phyloP scores from a whole-genome alignment of 30 jellyfish, hydroid and myxozoan species.

The Turritopsis dohrnii region DNA sequence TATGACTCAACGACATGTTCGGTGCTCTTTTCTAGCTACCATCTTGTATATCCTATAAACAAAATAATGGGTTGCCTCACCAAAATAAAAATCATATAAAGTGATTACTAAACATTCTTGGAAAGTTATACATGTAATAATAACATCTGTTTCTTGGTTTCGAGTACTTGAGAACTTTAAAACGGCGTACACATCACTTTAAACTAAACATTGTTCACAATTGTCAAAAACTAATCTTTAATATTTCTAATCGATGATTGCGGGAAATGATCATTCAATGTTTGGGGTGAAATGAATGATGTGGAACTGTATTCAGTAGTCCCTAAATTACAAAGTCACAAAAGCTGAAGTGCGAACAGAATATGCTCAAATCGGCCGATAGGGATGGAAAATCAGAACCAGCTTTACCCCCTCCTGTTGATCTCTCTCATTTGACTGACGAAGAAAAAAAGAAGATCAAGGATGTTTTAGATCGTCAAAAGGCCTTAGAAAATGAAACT shows the following conservation, averaged over 20 bases:
- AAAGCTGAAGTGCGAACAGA: slow-evolving; percentile 39
- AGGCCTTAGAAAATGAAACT: slow-evolving; percentile 68
- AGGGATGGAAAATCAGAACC: slow-evolving; percentile 44
- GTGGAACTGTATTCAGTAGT: slow-evolving; percentile 38
- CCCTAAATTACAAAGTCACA: slow-evolving; percentile 57
- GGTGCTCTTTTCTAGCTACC: slow-evolving; percentile 2
- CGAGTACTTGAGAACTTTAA: not conserved
- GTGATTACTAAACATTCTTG: not conserved
- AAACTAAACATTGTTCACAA: not conserved
- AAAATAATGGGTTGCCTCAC: slow-evolving; percentile 3
- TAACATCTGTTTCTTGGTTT: slow-evolving; percentile 15
- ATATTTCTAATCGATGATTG: not conserved
- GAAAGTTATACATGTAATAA: not conserved
- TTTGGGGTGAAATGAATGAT: slow-evolving; percentile 41
- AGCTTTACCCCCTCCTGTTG: slow-evolving; percentile 69
- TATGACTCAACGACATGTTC: not conserved
- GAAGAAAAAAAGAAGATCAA: slow-evolving; percentile 66
- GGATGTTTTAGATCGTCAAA: slow-evolving; percentile 79
- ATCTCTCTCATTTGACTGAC: slow-evolving; percentile 75
- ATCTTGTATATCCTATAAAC: slow-evolving; percentile 6
- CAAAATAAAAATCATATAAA: not conserved
- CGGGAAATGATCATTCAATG: not conserved
- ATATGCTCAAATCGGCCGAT: slow-evolving; percentile 12
- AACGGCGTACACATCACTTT: not conserved
- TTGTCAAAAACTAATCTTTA: not conserved